Percentiles rank a stretch among this genome's conserved stretches.
Evolutionary conservation across 2,113 vertebrate genomes (phyloP).

Genomic region (Chlamydotis undulata): DNA sequence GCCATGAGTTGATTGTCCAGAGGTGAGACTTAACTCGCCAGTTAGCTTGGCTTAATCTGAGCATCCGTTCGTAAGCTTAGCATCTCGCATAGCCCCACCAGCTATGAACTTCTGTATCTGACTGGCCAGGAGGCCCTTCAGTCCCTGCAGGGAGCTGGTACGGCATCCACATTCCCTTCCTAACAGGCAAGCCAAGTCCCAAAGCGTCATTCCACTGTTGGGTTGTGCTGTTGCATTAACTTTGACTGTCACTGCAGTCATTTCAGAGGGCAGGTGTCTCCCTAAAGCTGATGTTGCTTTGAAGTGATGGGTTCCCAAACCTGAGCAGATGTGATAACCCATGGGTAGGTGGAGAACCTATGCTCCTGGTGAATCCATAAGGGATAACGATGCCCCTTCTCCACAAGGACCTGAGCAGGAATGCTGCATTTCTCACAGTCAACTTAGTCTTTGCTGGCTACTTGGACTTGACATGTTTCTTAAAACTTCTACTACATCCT

Average conservation of each 20-base stretch:
- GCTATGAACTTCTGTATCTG: background rate
- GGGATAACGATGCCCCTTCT: no score
- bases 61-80: background rate
- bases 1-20: background rate
- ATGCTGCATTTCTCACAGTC: background rate
- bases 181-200: rapidly evolving
- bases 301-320: background rate
- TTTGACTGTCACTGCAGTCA: background rate
- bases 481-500: background rate
- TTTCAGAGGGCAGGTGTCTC: background rate
- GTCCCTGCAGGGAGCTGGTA: background rate
- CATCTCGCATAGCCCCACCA: no score
- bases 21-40: background rate
- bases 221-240: background rate
- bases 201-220: rapidly evolving
- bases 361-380: rapidly evolving
- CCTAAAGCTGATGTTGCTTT: background rate
- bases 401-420: background rate
- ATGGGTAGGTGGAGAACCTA: background rate
- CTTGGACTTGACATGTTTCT: rapidly evolving
- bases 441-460: background rate
- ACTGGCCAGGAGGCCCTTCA: background rate
- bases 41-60: background rate
- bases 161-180: background rate
- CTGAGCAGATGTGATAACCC: background rate